phyloP scores from a whole-genome alignment of 2,113 vertebrate genomes.

The Taxidea taxus region DNA sequence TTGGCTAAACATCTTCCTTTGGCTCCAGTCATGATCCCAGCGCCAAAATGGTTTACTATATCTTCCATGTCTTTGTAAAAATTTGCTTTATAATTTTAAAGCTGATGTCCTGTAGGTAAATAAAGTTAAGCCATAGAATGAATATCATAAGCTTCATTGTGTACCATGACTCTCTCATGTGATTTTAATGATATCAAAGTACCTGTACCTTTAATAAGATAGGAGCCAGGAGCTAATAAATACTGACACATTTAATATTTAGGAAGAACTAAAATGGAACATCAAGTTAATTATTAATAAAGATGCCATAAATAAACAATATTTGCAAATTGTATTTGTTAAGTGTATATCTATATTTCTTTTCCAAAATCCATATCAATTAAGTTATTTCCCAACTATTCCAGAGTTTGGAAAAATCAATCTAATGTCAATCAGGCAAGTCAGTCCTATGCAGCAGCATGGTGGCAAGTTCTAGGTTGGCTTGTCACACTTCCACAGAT shows the following conservation, averaged over 20 bases:
- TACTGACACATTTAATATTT: constrained; percentile 61
- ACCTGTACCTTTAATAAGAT: constrained; percentile 61
- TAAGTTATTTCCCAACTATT: not conserved
- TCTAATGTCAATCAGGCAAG: not conserved
- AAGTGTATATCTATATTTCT: not conserved
- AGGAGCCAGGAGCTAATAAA: constrained; percentile 65
- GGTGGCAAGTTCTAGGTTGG: not conserved
- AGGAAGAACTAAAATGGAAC: constrained; percentile 68
- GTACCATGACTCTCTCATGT: constrained; percentile 72
- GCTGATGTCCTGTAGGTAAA: constrained; percentile 65
- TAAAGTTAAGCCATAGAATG: constrained; percentile 76
- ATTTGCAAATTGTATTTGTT: not conserved
- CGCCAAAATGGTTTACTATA: constrained; percentile 67
- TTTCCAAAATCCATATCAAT: not conserved
- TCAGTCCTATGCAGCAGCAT: not conserved
- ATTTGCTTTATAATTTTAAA: constrained; percentile 76
- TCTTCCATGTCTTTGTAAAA: constrained; percentile 74
- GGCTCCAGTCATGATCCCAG: constrained; percentile 8
- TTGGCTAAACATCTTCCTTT: too few relatives aligned
- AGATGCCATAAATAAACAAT: not conserved
- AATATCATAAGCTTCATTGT: constrained; percentile 71
- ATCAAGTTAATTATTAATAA: constrained; percentile 70
- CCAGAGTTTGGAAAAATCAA: not conserved
- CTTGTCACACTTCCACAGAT: not conserved
- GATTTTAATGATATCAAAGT: constrained; percentile 78